A percentile compares a stretch with the other conserved stretches of the same genome.
These are phyloP conservation scores for Gavialis gangeticus DNA, from an alignment of 2,113 vertebrate genomes.

Conservation along the genomic window DNA sequence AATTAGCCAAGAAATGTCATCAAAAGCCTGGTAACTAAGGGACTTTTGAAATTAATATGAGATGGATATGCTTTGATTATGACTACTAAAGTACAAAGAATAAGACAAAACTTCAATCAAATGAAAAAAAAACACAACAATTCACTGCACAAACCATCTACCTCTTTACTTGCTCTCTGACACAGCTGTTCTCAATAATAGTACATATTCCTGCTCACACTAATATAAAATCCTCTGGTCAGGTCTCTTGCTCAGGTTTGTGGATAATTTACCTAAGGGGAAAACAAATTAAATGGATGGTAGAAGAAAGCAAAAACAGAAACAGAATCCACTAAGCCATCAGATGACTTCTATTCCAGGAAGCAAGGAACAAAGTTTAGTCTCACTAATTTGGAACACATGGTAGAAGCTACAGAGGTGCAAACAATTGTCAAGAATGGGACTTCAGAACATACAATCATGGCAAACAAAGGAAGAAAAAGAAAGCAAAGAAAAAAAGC, in stretches of 20 bases:
- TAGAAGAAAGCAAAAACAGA: background rate
- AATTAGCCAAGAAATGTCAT: conserved; percentile 56
- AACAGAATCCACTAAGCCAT: background rate
- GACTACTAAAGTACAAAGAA: conserved; percentile 52
- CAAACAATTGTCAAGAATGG: background rate
- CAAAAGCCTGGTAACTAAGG: conserved; percentile 63
- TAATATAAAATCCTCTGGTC: background rate
- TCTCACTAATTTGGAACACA: background rate
- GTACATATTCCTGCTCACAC: background rate
- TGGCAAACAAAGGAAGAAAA: background rate
- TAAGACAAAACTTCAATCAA: background rate
- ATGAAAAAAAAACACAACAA: background rate
- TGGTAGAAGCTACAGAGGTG: background rate
- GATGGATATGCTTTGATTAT: conserved; percentile 67
- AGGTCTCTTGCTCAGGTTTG: background rate
- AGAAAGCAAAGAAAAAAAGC: too few species aligned
- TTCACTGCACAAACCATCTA: conserved; percentile 22
- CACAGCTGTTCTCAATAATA: conserved; percentile 39
- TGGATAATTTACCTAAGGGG: background rate
- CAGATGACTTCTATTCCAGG: background rate
- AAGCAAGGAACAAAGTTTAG: background rate
- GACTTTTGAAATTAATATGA: background rate
- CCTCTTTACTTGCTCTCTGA: background rate
- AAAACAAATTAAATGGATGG: background rate
- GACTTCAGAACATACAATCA: background rate